Conservation (phyloP, 1,140 invertebrate genomes). For the Drosophila setifemur region DNA sequence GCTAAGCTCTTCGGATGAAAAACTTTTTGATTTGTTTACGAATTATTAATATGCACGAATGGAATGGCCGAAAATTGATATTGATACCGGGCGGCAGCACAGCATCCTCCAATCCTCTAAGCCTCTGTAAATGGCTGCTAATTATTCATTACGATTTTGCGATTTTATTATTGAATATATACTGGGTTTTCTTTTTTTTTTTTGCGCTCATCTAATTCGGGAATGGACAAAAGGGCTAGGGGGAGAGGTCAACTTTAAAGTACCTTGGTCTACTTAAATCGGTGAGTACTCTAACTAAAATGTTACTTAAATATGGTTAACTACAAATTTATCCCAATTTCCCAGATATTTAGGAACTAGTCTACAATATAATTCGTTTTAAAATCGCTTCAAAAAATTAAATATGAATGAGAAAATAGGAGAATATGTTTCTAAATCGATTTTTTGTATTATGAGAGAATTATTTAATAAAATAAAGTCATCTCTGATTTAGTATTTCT, state of each 20-base stretch:
- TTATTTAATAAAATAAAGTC: too few species aligned
- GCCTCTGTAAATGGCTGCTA: slow-evolving; percentile 39
- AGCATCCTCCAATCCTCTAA: slow-evolving; percentile 19
- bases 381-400: neutral
- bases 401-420: too few species aligned
- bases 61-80: slow-evolving; percentile 26
- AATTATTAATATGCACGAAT: slow-evolving; percentile 24
- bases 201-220: neutral
- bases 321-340: slow-evolving; percentile 16
- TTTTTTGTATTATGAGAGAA: too few species aligned
- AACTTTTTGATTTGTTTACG: slow-evolving; percentile 45
- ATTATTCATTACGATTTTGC: slow-evolving; percentile 19
- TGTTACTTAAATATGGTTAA: slow-evolving; percentile 20
- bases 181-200: neutral
- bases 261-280: slow-evolving; percentile 29
- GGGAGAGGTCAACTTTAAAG: neutral
- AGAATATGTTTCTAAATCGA: too few species aligned
- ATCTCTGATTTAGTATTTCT: too few species aligned
- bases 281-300: neutral
- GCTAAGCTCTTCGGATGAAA: slow-evolving; percentile 40
- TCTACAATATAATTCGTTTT: slow-evolving; percentile 14
- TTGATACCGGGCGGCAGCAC: slow-evolving; percentile 13
- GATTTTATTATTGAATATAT: neutral
- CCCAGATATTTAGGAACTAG: slow-evolving; percentile 29
- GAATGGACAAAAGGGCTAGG: neutral